Evolutionary conservation across 1,140 invertebrate genomes (phyloP).

Genomic region (Micrasema minimum): DNA sequence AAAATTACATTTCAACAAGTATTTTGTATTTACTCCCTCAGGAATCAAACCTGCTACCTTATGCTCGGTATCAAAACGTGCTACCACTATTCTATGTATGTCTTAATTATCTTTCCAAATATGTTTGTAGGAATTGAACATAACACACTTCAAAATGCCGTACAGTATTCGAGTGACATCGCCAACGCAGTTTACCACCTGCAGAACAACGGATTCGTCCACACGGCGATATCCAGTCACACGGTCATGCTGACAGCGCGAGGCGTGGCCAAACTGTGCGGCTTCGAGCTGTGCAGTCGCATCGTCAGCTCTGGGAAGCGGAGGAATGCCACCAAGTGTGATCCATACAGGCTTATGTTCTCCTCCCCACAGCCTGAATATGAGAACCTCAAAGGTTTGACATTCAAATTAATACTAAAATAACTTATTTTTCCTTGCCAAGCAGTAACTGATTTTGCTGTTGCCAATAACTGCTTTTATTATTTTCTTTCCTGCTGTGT

Average conservation of each 20-base stretch:
- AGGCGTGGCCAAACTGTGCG: constrained; percentile 61
- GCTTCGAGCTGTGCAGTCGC: constrained; percentile 57
- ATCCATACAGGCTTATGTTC: constrained; percentile 37
- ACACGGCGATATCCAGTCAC: constrained; percentile 60
- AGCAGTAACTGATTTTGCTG: neutral
- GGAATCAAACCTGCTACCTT: too few species aligned
- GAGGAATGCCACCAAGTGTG: constrained; percentile 37
- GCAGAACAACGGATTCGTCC: constrained; percentile 61
- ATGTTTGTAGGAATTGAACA: too few species aligned
- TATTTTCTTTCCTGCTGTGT: neutral
- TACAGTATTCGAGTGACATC: constrained; percentile 60
- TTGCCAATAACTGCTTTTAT: neutral
- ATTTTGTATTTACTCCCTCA: too few species aligned
- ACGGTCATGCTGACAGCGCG: constrained; percentile 59
- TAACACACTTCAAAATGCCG: constrained; percentile 58
- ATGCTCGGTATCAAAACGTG: too few species aligned
- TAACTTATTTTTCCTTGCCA: too few species aligned
- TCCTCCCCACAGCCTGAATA: constrained; percentile 46
- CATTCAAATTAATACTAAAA: too few species aligned
- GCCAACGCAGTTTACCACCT: constrained; percentile 61
- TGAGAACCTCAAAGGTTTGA: constrained; percentile 46
- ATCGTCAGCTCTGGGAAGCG: constrained; percentile 36
- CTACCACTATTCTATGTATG: too few species aligned
- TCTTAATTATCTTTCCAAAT: too few species aligned
- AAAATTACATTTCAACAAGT: too few species aligned